A percentile compares a stretch with the other conserved stretches of the same genome.
Evolutionary conservation across 2,113 vertebrate genomes (phyloP).

Genomic region (Benitochromis conjunctus): DNA sequence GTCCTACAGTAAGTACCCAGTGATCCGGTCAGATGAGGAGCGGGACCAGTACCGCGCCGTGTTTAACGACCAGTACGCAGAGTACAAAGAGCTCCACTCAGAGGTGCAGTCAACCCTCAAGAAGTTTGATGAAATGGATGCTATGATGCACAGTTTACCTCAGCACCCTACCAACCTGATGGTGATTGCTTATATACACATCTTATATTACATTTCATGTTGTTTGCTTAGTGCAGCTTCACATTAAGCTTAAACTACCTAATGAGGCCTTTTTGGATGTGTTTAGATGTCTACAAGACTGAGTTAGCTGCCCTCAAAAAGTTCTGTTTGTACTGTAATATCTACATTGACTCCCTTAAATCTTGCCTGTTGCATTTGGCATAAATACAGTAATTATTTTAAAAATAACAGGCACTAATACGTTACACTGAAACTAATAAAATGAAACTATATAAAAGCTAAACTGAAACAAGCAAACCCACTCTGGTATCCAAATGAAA

Average conservation of each 20-base stretch:
- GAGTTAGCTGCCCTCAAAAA: not conserved
- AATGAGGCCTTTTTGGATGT: not conserved
- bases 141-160: constrained; percentile 83
- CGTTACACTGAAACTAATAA: not conserved
- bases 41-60: constrained; percentile 94
- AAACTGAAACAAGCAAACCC: not conserved
- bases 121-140: constrained; percentile 88
- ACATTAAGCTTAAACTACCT: not conserved
- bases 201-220: not conserved
- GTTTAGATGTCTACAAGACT: not conserved
- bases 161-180: constrained; percentile 73
- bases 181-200: constrained; percentile 56
- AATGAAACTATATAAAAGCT: not conserved
- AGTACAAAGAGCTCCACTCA: constrained; percentile 91
- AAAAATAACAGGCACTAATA: not conserved
- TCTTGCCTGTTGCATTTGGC: not conserved
- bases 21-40: constrained; percentile 84
- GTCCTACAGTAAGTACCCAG: constrained; percentile 86
- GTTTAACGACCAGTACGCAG: constrained; percentile 96
- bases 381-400: not conserved
- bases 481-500: not conserved
- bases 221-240: not conserved
- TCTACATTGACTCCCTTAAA: not conserved
- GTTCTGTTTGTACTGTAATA: not conserved
- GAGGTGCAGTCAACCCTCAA: constrained; percentile 83